These are phyloP conservation scores for Hormaphis cornu DNA, from an alignment of 1,140 invertebrate genomes.

Conservation along the genomic window DNA sequence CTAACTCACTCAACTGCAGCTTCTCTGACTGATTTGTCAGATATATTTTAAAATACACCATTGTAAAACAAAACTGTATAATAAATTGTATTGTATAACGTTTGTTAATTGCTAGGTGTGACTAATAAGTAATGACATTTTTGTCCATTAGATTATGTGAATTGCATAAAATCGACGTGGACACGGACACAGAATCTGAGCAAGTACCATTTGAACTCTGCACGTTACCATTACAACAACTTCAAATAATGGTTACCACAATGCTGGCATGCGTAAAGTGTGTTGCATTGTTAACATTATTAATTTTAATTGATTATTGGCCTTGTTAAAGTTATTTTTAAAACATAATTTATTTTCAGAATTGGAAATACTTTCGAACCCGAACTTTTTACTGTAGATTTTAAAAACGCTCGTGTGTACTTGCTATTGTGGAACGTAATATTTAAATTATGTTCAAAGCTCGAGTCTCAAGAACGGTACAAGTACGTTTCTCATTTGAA, in stretches of 20 bases:
- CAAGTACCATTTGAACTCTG: constrained; percentile 2
- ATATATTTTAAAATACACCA: too few species aligned
- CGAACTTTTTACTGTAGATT: constrained; percentile 52
- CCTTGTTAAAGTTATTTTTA: neutral
- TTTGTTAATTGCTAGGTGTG: too few species aligned
- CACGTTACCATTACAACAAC: neutral
- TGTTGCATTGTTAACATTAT: neutral
- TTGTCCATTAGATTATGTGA: neutral
- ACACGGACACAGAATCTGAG: neutral
- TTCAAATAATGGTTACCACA: neutral
- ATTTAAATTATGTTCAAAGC: constrained; percentile 56
- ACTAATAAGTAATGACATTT: neutral
- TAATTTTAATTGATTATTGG: constrained; percentile 32
- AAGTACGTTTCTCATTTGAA: constrained; percentile 53
- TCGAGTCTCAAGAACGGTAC: constrained; percentile 56
- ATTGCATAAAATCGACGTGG: neutral
- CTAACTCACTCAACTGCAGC: too few species aligned
- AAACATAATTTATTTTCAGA: constrained; percentile 39
- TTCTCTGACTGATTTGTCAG: too few species aligned
- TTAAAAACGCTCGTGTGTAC: constrained; percentile 55
- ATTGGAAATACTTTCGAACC: constrained; percentile 53
- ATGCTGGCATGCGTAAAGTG: neutral
- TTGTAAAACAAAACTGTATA: too few species aligned
- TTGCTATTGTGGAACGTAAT: constrained; percentile 64
- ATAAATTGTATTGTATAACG: too few species aligned